These are phyloP conservation scores for Spheniscus humboldti DNA, from an alignment of 2,797 vertebrate species.

Conservation along the genomic window DNA sequence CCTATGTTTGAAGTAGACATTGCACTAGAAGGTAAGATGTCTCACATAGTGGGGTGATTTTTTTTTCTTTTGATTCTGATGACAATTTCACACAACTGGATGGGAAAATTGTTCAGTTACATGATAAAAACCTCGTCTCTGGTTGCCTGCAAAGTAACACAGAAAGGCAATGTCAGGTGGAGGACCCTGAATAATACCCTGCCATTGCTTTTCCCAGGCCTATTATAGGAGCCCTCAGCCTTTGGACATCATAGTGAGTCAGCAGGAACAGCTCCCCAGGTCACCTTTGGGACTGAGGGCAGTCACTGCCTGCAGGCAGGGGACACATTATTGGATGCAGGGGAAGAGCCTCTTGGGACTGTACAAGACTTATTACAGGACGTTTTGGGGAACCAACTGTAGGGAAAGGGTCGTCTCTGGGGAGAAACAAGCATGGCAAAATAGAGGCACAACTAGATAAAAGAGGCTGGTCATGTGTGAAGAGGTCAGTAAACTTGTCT, in stretches of 20 bases:
- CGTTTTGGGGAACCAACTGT: background rate
- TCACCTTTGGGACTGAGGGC: background rate
- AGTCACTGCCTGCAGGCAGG: background rate
- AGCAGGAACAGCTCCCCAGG: background rate
- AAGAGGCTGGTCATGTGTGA: background rate
- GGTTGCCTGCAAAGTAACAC: background rate
- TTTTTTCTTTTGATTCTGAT: background rate
- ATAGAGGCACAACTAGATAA: background rate
- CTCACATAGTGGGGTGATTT: background rate
- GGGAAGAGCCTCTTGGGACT: background rate
- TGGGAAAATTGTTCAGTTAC: background rate
- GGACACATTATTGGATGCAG: background rate
- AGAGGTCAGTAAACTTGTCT: background rate
- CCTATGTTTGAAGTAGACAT: background rate
- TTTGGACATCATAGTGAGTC: background rate
- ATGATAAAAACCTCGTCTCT: background rate
- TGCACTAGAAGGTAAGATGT: background rate
- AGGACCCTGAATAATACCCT: background rate
- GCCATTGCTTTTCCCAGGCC: background rate
- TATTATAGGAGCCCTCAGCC: background rate
- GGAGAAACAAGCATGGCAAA: background rate
- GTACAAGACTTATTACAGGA: background rate
- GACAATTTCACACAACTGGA: background rate
- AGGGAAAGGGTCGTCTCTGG: background rate
- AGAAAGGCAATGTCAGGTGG: background rate